Conservation (phyloP, 2,888 invertebrate genomes). For the Stramonita haemastoma region DNA sequence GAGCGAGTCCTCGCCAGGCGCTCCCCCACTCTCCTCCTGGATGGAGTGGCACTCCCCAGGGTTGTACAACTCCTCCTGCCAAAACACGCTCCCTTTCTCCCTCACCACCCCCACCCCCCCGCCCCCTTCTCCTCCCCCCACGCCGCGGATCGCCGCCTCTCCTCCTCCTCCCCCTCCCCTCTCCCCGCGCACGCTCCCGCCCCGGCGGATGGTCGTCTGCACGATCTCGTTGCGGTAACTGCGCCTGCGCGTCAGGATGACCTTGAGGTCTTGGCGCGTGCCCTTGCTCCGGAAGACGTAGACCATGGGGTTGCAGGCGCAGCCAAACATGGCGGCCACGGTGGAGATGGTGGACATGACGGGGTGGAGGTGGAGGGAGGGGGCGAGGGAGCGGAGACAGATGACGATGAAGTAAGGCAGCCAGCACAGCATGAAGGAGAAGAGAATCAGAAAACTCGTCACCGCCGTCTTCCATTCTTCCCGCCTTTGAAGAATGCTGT, state of each 20-base stretch:
- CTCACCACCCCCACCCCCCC: constrained; percentile 32
- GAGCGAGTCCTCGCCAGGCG: neutral
- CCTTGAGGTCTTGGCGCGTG: constrained; percentile 61
- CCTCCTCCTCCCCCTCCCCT: neutral
- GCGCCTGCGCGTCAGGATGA: constrained; percentile 53
- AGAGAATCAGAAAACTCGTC: constrained; percentile 88
- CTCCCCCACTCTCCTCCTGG: constrained; percentile 28
- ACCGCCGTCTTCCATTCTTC: constrained; percentile 93
- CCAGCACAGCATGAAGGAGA: constrained; percentile 83
- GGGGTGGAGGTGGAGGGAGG: constrained; percentile 78
- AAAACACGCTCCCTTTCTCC: constrained; percentile 40
- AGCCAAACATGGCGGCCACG: constrained; percentile 81
- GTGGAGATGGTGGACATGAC: constrained; percentile 77
- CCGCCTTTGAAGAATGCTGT: constrained; percentile 85
- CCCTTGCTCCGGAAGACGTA: constrained; percentile 84
- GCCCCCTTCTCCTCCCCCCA: neutral
- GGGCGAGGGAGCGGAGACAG: constrained; percentile 77
- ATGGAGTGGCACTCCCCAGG: constrained; percentile 33
- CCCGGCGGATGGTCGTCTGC: constrained; percentile 41
- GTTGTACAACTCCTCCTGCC: constrained; percentile 21
- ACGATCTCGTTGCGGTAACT: constrained; percentile 32
- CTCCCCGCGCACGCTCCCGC: constrained; percentile 37
- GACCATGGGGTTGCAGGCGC: constrained; percentile 85
- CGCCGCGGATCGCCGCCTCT: constrained; percentile 17
- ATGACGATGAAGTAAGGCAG: constrained; percentile 78